Evolutionary conservation across 2,888 invertebrate genomes (phyloP).

Genomic region (Nemurella pictetii): DNA sequence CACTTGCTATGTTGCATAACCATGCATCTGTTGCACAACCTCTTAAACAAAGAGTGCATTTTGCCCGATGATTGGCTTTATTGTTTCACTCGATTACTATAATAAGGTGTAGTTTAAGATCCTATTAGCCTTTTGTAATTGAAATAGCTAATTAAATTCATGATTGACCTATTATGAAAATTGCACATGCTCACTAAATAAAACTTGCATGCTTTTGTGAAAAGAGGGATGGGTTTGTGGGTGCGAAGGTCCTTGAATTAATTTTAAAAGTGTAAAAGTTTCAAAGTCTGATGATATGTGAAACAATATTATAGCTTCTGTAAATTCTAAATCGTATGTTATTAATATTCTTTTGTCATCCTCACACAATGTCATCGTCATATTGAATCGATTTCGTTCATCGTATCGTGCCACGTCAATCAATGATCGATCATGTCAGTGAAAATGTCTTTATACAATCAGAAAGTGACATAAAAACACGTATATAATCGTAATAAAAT

Average conservation of each 20-base stretch:
- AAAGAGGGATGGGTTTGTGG: no score
- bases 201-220: neutral
- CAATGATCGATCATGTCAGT: neutral
- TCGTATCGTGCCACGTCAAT: neutral
- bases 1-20: neutral
- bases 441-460: neutral
- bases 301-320: no score
- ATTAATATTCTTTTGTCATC: no score
- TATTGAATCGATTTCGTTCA: neutral
- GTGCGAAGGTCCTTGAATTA: no score
- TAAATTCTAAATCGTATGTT: no score
- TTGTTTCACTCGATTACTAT: neutral
- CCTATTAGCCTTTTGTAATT: neutral
- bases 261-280: no score
- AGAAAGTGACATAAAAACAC: neutral
- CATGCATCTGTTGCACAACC: neutral
- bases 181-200: neutral
- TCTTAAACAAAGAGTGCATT: neutral
- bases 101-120: neutral
- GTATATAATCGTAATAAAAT: neutral
- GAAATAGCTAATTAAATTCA: neutral
- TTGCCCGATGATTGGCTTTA: neutral
- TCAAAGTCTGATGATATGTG: no score
- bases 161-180: neutral
- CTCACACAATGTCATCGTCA: no score